These are phyloP conservation scores for Rhodinocichla rosea DNA, from an alignment of 2,113 vertebrate genomes.

Conservation along the genomic window DNA sequence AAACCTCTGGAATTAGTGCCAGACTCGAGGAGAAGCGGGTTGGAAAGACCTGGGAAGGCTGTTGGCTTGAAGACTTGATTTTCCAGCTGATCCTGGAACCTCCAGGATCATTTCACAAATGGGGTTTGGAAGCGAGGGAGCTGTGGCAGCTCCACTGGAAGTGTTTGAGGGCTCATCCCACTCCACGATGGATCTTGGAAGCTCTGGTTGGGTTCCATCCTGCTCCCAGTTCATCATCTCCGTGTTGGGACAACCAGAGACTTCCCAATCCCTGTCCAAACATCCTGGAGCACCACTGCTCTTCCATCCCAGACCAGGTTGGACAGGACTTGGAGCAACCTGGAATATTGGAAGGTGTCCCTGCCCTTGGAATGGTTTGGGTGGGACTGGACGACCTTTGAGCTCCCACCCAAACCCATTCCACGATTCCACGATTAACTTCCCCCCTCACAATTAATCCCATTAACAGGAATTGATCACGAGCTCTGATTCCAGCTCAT, in stretches of 20 bases:
- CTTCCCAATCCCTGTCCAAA: not conserved
- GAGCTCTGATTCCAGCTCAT: accelerated
- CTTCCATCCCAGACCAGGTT: no score
- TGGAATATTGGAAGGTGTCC: not conserved
- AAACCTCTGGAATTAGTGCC: not conserved
- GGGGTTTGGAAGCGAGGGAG: accelerated
- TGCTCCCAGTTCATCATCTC: not conserved
- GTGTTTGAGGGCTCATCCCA: not conserved
- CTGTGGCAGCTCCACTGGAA: not conserved
- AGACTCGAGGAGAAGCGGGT: not conserved
- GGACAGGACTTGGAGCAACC: not conserved
- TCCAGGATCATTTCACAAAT: accelerated
- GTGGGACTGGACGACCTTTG: not conserved
- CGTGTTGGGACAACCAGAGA: not conserved
- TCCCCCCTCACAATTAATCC: not conserved
- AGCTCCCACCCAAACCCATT: not conserved
- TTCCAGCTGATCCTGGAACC: not conserved
- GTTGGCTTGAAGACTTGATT: not conserved
- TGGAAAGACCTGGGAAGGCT: not conserved
- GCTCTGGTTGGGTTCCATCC: not conserved
- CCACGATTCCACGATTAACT: accelerated
- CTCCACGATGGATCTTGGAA: not conserved
- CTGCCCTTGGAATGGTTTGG: not conserved
- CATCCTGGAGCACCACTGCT: not conserved
- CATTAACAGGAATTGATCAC: not conserved